These are phyloP conservation scores for Rutpela maculata DNA, from an alignment of 2,888 invertebrate genomes.

Conservation along the genomic window DNA sequence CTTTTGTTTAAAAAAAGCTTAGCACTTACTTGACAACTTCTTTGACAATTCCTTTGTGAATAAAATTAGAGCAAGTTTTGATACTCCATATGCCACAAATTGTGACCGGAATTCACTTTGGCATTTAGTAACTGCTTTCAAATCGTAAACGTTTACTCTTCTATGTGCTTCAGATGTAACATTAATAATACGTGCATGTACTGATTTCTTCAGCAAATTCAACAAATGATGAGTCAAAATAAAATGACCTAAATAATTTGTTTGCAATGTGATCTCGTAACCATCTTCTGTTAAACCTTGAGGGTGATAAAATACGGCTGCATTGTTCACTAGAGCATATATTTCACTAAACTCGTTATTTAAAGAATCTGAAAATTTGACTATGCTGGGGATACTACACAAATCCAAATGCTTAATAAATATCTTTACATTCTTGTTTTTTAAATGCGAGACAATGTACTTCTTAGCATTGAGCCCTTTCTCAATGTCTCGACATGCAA, in stretches of 20 bases:
- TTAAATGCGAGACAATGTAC: conserved; percentile 68
- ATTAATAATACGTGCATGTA: conserved; percentile 74
- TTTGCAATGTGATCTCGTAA: conserved; percentile 76
- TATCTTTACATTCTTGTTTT: conserved; percentile 62
- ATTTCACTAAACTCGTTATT: conserved; percentile 69
- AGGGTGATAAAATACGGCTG: conserved; percentile 76
- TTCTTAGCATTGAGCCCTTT: conserved; percentile 73
- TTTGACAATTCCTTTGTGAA: conserved; percentile 70
- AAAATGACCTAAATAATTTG: conserved; percentile 76
- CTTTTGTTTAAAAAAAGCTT: background rate
- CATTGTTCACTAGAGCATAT: conserved; percentile 76
- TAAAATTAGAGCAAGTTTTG: conserved; percentile 70
- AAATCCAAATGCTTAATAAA: conserved; percentile 70
- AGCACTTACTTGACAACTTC: conserved; percentile 67
- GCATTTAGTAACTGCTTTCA: conserved; percentile 63
- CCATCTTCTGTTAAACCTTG: conserved; percentile 74
- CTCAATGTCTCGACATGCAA: conserved; percentile 76
- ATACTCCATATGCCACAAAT: conserved; percentile 70
- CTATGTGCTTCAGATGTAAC: conserved; percentile 73
- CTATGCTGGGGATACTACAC: conserved; percentile 69
- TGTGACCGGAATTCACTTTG: conserved; percentile 68
- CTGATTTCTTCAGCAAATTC: conserved; percentile 70
- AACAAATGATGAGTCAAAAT: conserved; percentile 74
- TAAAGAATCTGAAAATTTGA: conserved; percentile 68
- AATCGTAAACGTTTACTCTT: conserved; percentile 68